Percentiles rank a stretch among this genome's conserved stretches.
phyloP scores from a whole-genome alignment of 2,113 vertebrate genomes.

The Chelonoidis abingdonii region DNA sequence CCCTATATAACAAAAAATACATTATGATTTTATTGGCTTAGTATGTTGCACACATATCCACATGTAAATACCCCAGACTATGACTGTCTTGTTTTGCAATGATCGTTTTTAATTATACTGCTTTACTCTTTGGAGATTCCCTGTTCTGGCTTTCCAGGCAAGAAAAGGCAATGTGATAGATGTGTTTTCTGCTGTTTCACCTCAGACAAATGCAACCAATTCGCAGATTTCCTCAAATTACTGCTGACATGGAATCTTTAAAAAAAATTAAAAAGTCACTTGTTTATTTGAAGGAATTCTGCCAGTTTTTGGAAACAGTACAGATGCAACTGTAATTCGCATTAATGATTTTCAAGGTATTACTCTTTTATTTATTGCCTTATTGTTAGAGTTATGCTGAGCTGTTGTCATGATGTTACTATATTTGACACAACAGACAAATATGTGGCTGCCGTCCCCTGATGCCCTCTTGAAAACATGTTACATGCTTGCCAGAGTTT shows the following conservation, averaged over 20 bases:
- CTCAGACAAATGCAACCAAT: constrained; percentile 38
- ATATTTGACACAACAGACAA: constrained; percentile 40
- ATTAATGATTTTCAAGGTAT: constrained; percentile 57
- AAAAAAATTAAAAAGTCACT: neutral
- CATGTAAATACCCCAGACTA: neutral
- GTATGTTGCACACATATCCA: constrained; percentile 17
- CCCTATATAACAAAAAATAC: neutral
- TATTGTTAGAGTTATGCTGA: constrained; percentile 50
- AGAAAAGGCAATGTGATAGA: neutral
- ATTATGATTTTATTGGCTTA: constrained; percentile 7
- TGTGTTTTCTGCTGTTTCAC: neutral
- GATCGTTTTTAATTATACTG: constrained; percentile 45
- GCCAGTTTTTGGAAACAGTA: constrained; percentile 44
- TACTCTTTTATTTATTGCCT: constrained; percentile 47
- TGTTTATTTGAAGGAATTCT: constrained; percentile 58
- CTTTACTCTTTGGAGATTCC: neutral
- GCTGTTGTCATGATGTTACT: constrained; percentile 48
- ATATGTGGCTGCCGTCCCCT: constrained; percentile 35
- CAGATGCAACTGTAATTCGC: constrained; percentile 43
- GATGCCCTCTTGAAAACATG: constrained; percentile 18
- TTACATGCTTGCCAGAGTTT: neutral
- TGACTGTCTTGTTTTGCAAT: constrained; percentile 18
- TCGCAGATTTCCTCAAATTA: constrained; percentile 3
- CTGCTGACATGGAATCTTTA: constrained; percentile 36
- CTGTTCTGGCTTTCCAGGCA: constrained; percentile 35